Evolutionary conservation across 2,113 vertebrate genomes (phyloP).

Genomic region (Reinhardtius hippoglossoides): DNA sequence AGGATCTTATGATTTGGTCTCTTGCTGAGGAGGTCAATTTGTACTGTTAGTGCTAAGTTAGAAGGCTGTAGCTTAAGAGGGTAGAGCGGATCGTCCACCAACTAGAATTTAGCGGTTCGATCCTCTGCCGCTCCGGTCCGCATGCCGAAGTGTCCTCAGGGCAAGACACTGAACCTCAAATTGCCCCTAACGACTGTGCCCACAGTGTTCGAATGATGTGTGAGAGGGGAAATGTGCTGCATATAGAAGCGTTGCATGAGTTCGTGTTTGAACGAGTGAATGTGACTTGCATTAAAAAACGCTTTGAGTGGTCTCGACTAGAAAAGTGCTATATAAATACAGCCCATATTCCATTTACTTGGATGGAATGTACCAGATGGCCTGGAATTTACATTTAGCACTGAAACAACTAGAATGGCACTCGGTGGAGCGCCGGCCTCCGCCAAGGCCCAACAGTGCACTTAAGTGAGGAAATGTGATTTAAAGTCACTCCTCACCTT

Average conservation of each 20-base stretch:
- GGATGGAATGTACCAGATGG: background rate
- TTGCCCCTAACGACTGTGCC: background rate
- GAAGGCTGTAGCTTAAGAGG: no score
- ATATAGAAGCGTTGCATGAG: background rate
- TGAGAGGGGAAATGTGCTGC: background rate
- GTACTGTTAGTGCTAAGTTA: background rate
- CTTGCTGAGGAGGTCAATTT: background rate
- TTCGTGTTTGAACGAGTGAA: background rate
- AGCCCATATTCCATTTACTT: background rate
- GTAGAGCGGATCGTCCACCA: background rate
- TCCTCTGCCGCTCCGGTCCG: background rate
- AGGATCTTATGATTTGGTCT: background rate
- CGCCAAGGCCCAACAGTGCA: no score
- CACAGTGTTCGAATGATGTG: background rate
- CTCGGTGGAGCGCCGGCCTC: no score
- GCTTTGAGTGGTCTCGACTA: background rate
- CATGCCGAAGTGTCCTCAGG: background rate
- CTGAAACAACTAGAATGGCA: background rate
- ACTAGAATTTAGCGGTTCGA: background rate
- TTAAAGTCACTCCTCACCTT: slow-evolving; percentile 83
- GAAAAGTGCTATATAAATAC: background rate
- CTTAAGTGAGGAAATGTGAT: background rate
- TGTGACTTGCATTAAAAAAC: background rate
- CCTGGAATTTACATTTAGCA: background rate
- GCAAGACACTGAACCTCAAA: background rate